A percentile compares a stretch with the other conserved stretches of the same genome.
phyloP scores from a whole-genome alignment of 2,888 invertebrate genomes.

The Caenorhabditis zanzibari region DNA sequence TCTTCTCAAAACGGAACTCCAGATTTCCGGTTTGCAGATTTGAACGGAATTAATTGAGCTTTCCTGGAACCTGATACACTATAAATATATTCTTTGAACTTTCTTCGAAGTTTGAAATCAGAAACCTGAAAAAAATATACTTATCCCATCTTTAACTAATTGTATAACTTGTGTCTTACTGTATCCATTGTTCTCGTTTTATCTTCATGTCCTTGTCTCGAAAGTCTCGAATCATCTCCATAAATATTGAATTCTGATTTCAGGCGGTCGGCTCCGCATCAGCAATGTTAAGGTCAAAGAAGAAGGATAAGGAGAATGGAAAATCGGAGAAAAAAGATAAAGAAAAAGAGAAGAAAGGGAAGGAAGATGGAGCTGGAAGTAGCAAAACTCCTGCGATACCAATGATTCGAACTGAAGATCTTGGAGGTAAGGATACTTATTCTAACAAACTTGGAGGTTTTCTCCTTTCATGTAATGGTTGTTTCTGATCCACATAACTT shows the following conservation, averaged over 20 bases:
- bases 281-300: slow-evolving; percentile 72
- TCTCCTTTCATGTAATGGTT: neutral
- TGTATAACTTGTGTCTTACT: neutral
- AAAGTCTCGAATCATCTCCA: neutral
- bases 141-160: neutral
- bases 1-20: neutral
- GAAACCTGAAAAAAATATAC: no score
- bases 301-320: slow-evolving; percentile 69
- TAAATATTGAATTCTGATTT: slow-evolving; percentile 6
- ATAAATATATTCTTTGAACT: neutral
- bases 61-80: neutral
- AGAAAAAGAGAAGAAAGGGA: slow-evolving; percentile 52
- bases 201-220: neutral
- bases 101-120: neutral
- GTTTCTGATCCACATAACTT: no score
- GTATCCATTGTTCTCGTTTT: neutral
- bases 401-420: slow-evolving; percentile 66
- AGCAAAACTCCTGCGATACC: slow-evolving; percentile 56
- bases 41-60: slow-evolving; percentile 2
- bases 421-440: slow-evolving; percentile 40
- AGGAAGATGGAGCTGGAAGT: slow-evolving; percentile 43
- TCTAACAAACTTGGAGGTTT: no score
- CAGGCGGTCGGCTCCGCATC: slow-evolving; percentile 72
- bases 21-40: neutral
- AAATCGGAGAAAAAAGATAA: slow-evolving; percentile 60